A percentile compares a stretch with the other conserved stretches of the same genome.
These are phyloP conservation scores for Parus major DNA, from an alignment of 2,113 vertebrate species.

Conservation along the genomic window DNA sequence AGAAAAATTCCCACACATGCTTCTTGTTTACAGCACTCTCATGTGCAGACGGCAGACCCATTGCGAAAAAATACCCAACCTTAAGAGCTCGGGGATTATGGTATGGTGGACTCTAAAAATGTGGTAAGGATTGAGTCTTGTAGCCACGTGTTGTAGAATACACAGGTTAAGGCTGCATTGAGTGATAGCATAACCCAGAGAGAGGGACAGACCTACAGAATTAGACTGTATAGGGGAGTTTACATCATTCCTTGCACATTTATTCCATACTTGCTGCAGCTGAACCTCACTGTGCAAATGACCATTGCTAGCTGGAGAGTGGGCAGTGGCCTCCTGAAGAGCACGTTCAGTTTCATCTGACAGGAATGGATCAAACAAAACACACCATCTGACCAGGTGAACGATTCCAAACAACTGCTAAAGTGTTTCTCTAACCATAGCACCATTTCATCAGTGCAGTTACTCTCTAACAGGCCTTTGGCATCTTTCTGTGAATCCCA, in stretches of 20 bases:
- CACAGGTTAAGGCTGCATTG: neutral
- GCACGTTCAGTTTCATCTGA: neutral
- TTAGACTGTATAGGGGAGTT: accelerated
- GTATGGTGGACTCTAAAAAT: neutral
- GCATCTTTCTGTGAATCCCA: neutral
- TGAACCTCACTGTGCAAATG: neutral
- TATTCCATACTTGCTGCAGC: neutral
- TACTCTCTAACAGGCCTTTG: neutral
- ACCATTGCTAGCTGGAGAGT: neutral
- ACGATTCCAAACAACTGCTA: neutral
- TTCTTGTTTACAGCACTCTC: neutral
- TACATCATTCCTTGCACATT: neutral
- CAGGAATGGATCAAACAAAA: neutral
- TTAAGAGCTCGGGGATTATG: neutral
- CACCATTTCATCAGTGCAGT: neutral
- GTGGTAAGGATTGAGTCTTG: neutral
- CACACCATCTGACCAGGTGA: neutral
- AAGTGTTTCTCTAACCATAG: neutral
- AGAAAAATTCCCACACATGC: neutral
- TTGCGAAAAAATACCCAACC: neutral
- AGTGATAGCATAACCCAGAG: neutral
- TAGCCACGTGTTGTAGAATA: neutral
- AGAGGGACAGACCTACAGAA: accelerated
- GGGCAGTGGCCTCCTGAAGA: neutral
- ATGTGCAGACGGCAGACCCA: neutral